Percentiles rank a stretch among this genome's conserved stretches.
phyloP scores from a whole-genome alignment of 2,888 invertebrate species.

The Tinea trinotella region DNA sequence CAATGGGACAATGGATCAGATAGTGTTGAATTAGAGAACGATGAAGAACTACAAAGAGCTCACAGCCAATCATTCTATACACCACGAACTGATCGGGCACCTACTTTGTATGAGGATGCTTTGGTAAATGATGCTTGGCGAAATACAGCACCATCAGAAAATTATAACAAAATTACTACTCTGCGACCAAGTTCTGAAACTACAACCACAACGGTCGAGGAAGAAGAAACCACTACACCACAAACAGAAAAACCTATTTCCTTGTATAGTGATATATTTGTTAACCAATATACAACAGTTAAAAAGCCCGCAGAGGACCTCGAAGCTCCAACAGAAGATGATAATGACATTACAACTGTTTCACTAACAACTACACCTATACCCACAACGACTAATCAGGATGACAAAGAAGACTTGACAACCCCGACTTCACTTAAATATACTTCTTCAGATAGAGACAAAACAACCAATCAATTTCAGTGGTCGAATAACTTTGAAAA shows the following conservation, averaged over 20 bases:
- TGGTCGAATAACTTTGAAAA: slow-evolving; percentile 59
- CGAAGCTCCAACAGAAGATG: slow-evolving; percentile 50
- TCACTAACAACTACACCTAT: slow-evolving; percentile 37
- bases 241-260: slow-evolving; percentile 43
- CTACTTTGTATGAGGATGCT: too few species aligned
- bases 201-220: too few species aligned
- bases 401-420: slow-evolving; percentile 36
- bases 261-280: slow-evolving; percentile 30
- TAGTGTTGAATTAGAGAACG: slow-evolving; percentile 65
- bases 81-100: too few species aligned
- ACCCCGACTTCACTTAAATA: slow-evolving; percentile 42
- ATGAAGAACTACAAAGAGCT: slow-evolving; percentile 77
- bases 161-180: too few species aligned
- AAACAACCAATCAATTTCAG: slow-evolving; percentile 63
- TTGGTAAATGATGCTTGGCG: too few species aligned
- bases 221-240: too few species aligned
- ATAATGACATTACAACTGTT: slow-evolving; percentile 35
- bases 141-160: too few species aligned
- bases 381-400: slow-evolving; percentile 37
- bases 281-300: slow-evolving; percentile 29
- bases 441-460: slow-evolving; percentile 53
- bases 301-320: slow-evolving; percentile 54
- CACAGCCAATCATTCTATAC: slow-evolving; percentile 80
- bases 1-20: slow-evolving; percentile 56
- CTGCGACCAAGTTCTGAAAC: too few species aligned